phyloP scores from a whole-genome alignment of 2,888 invertebrate genomes.

The Rotaria macrura region DNA sequence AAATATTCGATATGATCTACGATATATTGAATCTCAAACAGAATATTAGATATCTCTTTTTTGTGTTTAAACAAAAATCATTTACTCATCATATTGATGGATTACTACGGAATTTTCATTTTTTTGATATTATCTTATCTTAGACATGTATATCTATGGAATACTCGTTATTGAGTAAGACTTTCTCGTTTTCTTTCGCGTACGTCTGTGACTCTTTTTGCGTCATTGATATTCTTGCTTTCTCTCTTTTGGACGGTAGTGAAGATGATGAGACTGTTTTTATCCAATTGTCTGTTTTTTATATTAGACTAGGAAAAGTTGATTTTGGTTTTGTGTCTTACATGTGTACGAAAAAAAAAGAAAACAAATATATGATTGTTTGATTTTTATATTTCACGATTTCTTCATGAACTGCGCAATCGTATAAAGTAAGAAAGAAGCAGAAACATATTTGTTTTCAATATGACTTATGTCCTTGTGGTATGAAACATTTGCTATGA shows the following conservation, averaged over 20 bases:
- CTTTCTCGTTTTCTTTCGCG: background rate
- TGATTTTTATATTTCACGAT: background rate
- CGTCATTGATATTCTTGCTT: background rate
- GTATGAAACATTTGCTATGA: too few species aligned
- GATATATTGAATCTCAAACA: background rate
- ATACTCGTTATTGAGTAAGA: background rate
- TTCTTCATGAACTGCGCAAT: background rate
- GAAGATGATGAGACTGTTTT: slow-evolving; percentile 3
- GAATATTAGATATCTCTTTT: background rate
- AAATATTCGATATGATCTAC: background rate
- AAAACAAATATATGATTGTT: background rate
- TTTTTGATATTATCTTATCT: background rate
- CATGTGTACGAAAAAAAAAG: background rate
- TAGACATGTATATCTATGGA: background rate
- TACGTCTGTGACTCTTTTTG: background rate
- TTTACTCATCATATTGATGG: background rate
- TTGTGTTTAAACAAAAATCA: background rate
- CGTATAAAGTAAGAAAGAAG: too few species aligned
- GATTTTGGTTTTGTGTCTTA: background rate
- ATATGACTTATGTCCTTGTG: too few species aligned
- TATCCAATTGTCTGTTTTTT: background rate
- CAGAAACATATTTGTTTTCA: too few species aligned
- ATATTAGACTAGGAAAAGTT: background rate
- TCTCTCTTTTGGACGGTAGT: background rate
- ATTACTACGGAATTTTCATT: background rate